Conservation (phyloP, 2,797 vertebrate species). For the Channa striata region DNA sequence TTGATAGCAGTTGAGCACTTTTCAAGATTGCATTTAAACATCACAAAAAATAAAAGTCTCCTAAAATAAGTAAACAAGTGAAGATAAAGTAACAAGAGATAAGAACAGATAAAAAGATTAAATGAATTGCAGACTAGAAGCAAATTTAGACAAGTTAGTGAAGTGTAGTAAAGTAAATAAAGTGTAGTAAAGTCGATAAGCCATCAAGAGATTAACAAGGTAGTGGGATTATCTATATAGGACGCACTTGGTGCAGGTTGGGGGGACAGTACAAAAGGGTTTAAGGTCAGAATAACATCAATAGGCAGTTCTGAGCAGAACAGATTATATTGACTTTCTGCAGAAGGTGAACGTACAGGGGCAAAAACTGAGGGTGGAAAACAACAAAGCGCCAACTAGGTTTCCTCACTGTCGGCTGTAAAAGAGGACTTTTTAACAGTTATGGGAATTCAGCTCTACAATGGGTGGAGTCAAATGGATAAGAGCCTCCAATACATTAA, state of each 20-base stretch:
- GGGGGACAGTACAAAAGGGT: constrained; percentile 10
- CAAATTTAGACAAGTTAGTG: constrained; percentile 15
- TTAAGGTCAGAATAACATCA: constrained; percentile 52
- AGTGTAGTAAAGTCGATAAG: constrained; percentile 36
- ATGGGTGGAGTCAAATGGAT: constrained; percentile 57
- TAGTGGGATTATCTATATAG: constrained; percentile 58
- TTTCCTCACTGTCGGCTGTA: constrained; percentile 1
- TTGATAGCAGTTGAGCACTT: not conserved
- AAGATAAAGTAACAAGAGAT: not conserved
- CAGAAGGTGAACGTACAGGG: not conserved
- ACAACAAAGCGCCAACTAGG: not conserved
- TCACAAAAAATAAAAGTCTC: not conserved
- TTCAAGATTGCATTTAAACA: not conserved
- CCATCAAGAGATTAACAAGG: constrained; percentile 56
- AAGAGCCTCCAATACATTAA: constrained; percentile 62
- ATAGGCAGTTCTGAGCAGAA: constrained; percentile 7
- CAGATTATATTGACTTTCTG: constrained; percentile 11
- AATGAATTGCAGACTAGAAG: constrained; percentile 8
- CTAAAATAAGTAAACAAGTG: not conserved
- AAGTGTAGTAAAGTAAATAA: constrained; percentile 41
- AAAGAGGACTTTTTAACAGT: constrained; percentile 19
- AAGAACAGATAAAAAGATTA: constrained; percentile 18
- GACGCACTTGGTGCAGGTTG: constrained; percentile 14
- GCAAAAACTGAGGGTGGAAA: not conserved
- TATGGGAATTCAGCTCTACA: constrained; percentile 3